phyloP scores from a whole-genome alignment of 2,797 vertebrate species.

The Falco naumanni region DNA sequence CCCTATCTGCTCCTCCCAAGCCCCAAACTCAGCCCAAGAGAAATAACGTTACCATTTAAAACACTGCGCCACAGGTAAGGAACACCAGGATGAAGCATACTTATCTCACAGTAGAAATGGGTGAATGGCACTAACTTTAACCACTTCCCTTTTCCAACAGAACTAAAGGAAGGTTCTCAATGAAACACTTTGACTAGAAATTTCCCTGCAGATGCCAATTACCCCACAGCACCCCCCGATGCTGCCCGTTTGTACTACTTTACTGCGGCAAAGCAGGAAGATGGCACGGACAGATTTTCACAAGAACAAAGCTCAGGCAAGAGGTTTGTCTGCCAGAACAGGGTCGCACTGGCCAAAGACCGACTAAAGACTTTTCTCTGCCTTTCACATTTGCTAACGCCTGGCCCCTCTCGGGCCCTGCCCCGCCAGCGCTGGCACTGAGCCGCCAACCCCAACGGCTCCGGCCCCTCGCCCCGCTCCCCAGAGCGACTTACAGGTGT shows the following conservation, averaged over 20 bases:
- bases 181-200: not conserved
- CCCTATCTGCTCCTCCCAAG: not conserved
- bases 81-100: not conserved
- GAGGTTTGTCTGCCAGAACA: rapidly evolving
- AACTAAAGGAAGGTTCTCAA: not conserved
- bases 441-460: not conserved
- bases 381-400: too few relatives aligned
- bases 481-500: too few relatives aligned
- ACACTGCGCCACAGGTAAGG: not conserved
- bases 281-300: rapidly evolving
- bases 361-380: not conserved
- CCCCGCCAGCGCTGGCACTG: too few relatives aligned
- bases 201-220: not conserved
- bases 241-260: not conserved
- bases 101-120: rapidly evolving
- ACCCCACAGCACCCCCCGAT: rapidly evolving
- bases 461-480: too few relatives aligned
- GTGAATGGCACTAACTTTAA: not conserved
- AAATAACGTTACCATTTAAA: rapidly evolving
- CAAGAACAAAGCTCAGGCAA: not conserved
- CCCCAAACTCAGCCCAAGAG: not conserved
- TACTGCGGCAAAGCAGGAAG: rapidly evolving
- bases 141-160: not conserved
- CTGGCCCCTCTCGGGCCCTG: not conserved
- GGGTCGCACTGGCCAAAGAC: not conserved